Percentiles rank a stretch among this genome's conserved stretches.
Conservation (phyloP, 2,888 invertebrate species). For the Bellardia bayeri region DNA sequence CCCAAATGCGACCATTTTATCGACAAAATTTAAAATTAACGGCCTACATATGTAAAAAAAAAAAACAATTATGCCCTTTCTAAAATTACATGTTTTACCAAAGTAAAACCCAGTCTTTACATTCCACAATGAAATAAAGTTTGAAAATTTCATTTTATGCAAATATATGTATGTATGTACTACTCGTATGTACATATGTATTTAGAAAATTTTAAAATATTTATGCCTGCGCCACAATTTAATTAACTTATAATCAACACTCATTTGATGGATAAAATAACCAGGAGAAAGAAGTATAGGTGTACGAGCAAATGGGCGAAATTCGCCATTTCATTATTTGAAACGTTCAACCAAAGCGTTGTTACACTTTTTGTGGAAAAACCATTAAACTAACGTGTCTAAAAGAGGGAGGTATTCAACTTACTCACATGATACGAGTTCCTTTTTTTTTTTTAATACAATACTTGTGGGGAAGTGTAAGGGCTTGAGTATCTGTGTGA, state of each 20-base stretch:
- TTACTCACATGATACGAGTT: not conserved
- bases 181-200: too few species aligned
- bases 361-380: not conserved
- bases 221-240: conserved; percentile 8
- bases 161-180: not conserved
- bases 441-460: not conserved
- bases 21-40: too few species aligned
- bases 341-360: conserved; percentile 6
- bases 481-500: not conserved
- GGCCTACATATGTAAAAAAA: too few species aligned
- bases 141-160: not conserved
- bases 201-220: conserved; percentile 12
- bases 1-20: too few species aligned
- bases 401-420: not conserved
- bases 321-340: not conserved
- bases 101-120: not conserved
- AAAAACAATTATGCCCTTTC: too few species aligned
- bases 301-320: conserved; percentile 7
- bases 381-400: conserved; percentile 11
- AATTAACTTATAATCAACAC: conserved; percentile 23
- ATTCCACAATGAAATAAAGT: not conserved
- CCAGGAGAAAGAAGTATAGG: not conserved
- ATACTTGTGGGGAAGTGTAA: not conserved
- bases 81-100: not conserved
- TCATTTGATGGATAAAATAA: not conserved